Percentiles rank a stretch among this genome's conserved stretches.
Evolutionary conservation across 2,113 vertebrate genomes (phyloP).

Genomic region (Ammodytes marinus): DNA sequence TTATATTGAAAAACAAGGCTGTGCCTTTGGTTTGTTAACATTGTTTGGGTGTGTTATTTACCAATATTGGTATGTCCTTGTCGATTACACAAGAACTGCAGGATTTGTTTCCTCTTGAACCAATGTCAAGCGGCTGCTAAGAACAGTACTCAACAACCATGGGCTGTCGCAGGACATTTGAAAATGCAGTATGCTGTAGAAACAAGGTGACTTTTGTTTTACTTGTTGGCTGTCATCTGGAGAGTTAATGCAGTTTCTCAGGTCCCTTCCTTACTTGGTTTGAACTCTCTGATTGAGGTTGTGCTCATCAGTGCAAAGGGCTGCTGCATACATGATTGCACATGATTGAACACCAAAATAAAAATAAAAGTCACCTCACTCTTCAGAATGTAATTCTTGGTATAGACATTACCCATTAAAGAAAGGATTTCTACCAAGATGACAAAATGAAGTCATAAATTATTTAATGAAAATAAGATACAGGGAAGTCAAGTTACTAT

Average conservation of each 20-base stretch:
- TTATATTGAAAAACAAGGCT: too few species aligned
- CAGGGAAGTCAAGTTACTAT: background rate
- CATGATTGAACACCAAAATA: slow-evolving; percentile 4
- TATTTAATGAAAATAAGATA: background rate
- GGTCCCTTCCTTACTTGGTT: background rate
- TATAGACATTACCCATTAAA: background rate
- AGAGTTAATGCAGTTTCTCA: background rate
- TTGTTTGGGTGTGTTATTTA: background rate
- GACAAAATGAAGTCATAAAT: background rate
- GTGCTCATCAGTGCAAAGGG: slow-evolving; percentile 27
- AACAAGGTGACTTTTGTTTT: background rate
- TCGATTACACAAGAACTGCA: background rate
- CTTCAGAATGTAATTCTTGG: background rate
- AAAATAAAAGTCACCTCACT: slow-evolving; percentile 3
- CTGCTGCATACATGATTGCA: slow-evolving; percentile 5
- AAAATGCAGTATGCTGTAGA: slow-evolving; percentile 8
- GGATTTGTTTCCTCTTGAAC: background rate
- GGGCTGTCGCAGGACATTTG: background rate
- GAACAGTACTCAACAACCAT: background rate
- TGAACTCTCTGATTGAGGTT: slow-evolving; percentile 21
- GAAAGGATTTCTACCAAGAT: background rate
- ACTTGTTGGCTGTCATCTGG: background rate
- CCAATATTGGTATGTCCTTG: background rate
- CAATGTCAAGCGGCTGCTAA: background rate
- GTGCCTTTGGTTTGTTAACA: background rate